Evolutionary conservation across 1,140 invertebrate species (phyloP), one percentile per base, ranked within the genome.

Genomic region (Pogonomyrmex barbatus): DNA sequence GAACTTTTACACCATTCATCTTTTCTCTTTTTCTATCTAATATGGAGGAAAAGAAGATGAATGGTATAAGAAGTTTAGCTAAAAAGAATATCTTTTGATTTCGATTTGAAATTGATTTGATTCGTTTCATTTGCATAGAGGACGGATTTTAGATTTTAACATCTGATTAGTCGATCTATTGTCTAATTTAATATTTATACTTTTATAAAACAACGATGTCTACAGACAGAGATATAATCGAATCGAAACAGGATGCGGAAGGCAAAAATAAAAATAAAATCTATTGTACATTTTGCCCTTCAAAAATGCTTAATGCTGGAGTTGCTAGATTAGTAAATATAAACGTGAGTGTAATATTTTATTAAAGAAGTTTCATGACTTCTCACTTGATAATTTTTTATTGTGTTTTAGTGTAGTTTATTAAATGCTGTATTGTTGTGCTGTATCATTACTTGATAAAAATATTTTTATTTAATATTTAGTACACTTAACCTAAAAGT

Each of bases 261-360:
- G 96, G 97, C 65, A 96, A 96, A 92, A 98, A 98, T 92, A 96
- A 96, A 90, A 91, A 96, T 12, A 94, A 94, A 83, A 95, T 98
- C 17, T 96, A 96, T 86, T 98, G 97, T 91, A 96, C 96, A 92
- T 97, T 96, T 91, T 98, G 97, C 91, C 96, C 96, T 47, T 97
- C 97, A 1, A 96, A 97, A 93, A 97, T 98, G 89, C 94, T 98
- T 36, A 96, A 96, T 87, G 95, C 96, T 62, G 94, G 95, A 86
- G 93, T 96, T 30, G 97, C 95, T 1, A 95, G 94, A 60, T 97
- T 96, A 91, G 92, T 95, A 33, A 94, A 95, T 78, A 94, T 96
- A 78, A 94, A 96, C 94, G 96, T 96, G 94, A 93, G 88, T 84
- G 42, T 85, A 79, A 17, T 70, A 58, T 60, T 68, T 8, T 86